Evolutionary conservation across 2,888 invertebrate species (phyloP).

Genomic region (Geotrupes spiniger): DNA sequence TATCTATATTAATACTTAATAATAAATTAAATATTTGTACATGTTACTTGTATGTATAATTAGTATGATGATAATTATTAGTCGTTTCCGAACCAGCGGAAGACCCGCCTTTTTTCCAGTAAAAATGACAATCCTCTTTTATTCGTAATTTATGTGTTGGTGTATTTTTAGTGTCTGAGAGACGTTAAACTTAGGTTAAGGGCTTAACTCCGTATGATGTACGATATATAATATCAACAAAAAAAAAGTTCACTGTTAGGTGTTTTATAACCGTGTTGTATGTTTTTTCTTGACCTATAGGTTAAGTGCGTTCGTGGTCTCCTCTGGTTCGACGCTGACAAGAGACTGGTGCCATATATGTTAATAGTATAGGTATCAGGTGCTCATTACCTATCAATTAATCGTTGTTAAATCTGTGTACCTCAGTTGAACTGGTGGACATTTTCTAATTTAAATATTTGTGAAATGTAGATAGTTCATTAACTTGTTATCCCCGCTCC

Average conservation of each 20-base stretch:
- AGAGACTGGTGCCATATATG: constrained; percentile 43
- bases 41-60: constrained; percentile 47
- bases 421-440: constrained; percentile 42
- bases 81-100: constrained; percentile 32
- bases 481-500: too few relatives aligned
- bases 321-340: constrained; percentile 33
- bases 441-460: constrained; percentile 16
- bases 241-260: constrained; percentile 36
- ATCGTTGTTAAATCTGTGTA: constrained; percentile 47
- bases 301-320: constrained; percentile 22
- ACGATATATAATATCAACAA: constrained; percentile 17
- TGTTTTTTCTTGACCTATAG: constrained; percentile 37
- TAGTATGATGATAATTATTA: constrained; percentile 22
- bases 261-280: constrained; percentile 41
- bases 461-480: too few relatives aligned
- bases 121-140: constrained; percentile 49
- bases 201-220: constrained; percentile 35
- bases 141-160: constrained; percentile 44
- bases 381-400: constrained; percentile 49
- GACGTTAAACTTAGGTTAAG: constrained; percentile 44
- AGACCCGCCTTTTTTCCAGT: constrained; percentile 38
- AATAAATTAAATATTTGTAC: constrained; percentile 48
- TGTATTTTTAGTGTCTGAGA: constrained; percentile 45
- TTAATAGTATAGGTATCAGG: constrained; percentile 46
- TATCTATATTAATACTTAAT: constrained; percentile 47